Evolutionary conservation across 2,888 invertebrate species (phyloP), one percentile per base, ranked within the genome.

Genomic region (Drosophila merina): DNA sequence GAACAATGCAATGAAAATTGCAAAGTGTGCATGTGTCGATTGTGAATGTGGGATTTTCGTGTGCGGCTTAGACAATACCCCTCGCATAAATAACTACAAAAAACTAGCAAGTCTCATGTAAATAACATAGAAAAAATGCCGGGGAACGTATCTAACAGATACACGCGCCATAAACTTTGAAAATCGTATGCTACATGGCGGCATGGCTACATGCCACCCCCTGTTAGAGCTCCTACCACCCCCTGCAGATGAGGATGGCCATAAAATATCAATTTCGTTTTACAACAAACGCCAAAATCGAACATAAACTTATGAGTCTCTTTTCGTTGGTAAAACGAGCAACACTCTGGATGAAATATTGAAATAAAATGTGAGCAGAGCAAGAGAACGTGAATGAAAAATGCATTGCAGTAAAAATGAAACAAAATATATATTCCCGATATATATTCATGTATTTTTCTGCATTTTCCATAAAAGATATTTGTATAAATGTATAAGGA

Each of bases 261-360:
- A 85, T 88, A 85, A 85, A 85, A 85, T 87, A 85, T 85, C 88
- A 85, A 88, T 85, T 85, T 88, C 83, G 83, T 75, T 85, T 85
- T 85, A 86, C 67, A 60, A 57, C 57, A 74, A 75, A 66, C 79
- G 76, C 79, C 88, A 77, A 82, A 88, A 82, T 74, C 78, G 78
- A 83, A 80, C 70, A 72, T 47, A 77, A 77, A 83, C 86, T 86
- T 79, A 83, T 87, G 88, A 83, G 77, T 73, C 60, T 68, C 72
- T 47, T 62, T 56, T 42, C 40, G 30, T 42, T 48, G 45, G 42
- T 25, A 63, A 40, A 33, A 52, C 26, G 56, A 60, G 44, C 44
- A 66, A 28, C 31, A 52, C 69, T 57, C 70, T 26, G 54, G 50
- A 75, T 72, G 71, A 79, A 81, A 76, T 72, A 68, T 77, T 54